Conservation (phyloP, 1,140 invertebrate species). For the Heliconius hermathena region DNA sequence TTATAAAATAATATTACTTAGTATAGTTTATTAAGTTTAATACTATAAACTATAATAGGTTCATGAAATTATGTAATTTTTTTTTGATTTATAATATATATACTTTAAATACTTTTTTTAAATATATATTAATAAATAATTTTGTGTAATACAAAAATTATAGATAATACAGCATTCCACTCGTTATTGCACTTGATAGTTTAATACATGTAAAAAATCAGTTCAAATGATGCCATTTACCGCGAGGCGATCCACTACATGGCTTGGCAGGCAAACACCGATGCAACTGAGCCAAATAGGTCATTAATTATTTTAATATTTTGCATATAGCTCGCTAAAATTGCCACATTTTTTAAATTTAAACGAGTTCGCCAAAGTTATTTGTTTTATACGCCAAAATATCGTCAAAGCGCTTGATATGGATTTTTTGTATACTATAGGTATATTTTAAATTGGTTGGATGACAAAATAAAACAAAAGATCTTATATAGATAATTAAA, state of each 20-base stretch:
- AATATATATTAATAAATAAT: too few species aligned
- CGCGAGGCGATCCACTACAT: constrained; percentile 25
- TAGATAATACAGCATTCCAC: neutral
- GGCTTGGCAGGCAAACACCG: constrained; percentile 43
- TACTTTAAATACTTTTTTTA: too few species aligned
- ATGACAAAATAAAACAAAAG: neutral
- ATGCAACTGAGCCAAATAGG: constrained; percentile 46
- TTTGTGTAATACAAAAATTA: too few species aligned
- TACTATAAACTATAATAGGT: too few species aligned
- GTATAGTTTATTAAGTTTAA: too few species aligned
- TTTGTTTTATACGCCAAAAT: constrained; percentile 11
- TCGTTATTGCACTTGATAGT: neutral
- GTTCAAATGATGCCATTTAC: constrained; percentile 22
- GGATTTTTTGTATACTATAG: neutral
- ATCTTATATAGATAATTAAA: neutral
- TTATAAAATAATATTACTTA: too few species aligned
- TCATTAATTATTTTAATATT: constrained; percentile 53
- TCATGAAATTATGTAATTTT: too few species aligned
- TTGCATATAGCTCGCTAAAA: constrained; percentile 38
- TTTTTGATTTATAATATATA: too few species aligned
- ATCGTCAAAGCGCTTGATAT: neutral
- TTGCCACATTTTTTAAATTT: constrained; percentile 27
- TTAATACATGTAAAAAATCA: constrained; percentile 17
- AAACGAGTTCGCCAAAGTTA: constrained; percentile 16
- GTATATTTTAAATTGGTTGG: neutral